Conservation (phyloP, 2,797 vertebrate species). For the Nasua narica region DNA sequence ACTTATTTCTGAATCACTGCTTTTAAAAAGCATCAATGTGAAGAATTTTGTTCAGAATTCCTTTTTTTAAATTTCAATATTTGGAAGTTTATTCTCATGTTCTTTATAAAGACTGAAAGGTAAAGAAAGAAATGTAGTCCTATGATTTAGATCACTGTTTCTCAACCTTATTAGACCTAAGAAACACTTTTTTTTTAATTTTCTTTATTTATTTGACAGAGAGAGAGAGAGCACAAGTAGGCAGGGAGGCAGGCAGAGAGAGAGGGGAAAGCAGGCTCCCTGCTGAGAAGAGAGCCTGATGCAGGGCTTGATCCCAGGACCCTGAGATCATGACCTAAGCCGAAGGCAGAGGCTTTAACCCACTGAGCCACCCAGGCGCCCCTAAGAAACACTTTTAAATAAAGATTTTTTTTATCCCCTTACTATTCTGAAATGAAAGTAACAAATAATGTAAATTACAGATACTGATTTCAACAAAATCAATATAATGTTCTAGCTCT, state of each 20-base stretch:
- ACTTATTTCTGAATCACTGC: not conserved
- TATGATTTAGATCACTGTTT: not conserved
- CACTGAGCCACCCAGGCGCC: too few species aligned
- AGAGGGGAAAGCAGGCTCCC: too few species aligned
- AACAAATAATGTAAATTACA: slow-evolving; percentile 43
- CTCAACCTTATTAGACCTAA: not conserved
- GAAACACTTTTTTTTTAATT: not conserved
- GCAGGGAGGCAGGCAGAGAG: too few species aligned
- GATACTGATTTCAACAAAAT: slow-evolving; percentile 14
- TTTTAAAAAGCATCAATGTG: slow-evolving; percentile 27
- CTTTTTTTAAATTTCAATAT: not conserved
- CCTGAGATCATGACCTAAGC: too few species aligned
- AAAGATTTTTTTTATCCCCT: not conserved
- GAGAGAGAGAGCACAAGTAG: too few species aligned
- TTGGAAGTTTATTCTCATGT: not conserved
- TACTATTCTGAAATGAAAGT: slow-evolving; percentile 36
- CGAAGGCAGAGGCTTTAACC: too few species aligned
- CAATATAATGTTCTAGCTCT: not conserved
- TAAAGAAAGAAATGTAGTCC: not conserved
- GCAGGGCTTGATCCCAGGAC: too few species aligned
- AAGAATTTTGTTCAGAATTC: not conserved
- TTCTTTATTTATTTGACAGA: too few species aligned
- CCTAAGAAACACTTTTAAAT: not conserved
- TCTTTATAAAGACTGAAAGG: not conserved
- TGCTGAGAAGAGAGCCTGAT: too few species aligned